phyloP scores from a whole-genome alignment of 30 jellyfish, hydroid and myxozoan species.

The Aurelia sp. region DNA sequence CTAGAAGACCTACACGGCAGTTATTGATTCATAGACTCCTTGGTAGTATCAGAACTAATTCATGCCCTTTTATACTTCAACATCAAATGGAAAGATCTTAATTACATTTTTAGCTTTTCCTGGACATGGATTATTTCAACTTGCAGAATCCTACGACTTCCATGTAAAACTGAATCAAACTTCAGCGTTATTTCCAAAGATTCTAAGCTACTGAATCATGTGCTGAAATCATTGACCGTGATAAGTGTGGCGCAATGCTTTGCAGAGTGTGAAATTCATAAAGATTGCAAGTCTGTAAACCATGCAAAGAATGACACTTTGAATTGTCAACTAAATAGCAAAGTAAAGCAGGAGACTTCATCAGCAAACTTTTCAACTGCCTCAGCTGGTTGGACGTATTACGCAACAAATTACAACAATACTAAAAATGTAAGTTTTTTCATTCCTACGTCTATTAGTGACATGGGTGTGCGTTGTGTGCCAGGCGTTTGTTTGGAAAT shows the following conservation, averaged over 20 bases:
- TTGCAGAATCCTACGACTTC: conserved; percentile 29
- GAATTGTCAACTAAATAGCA: conserved; percentile 31
- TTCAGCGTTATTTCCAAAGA: background rate
- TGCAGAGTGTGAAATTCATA: background rate
- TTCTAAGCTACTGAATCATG: background rate
- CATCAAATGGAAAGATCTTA: too few relatives aligned
- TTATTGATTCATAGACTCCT: too few relatives aligned
- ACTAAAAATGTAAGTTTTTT: too few relatives aligned
- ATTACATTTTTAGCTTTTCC: too few relatives aligned
- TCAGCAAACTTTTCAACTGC: background rate
- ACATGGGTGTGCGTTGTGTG: too few relatives aligned
- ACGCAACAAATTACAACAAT: conserved; percentile 4
- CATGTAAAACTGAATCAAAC: conserved; percentile 27
- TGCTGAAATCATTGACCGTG: background rate
- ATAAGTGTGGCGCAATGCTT: background rate
- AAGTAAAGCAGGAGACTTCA: background rate
- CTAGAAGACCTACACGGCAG: too few relatives aligned
- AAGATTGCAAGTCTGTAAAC: conserved; percentile 5
- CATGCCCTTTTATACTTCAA: too few relatives aligned
- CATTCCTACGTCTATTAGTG: too few relatives aligned
- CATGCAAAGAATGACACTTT: background rate
- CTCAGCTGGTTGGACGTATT: conserved; percentile 2
- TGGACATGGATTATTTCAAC: background rate
- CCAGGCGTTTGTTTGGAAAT: too few relatives aligned
- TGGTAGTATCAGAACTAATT: too few relatives aligned